These are phyloP conservation scores for Pristionchus exspectatus DNA, from an alignment of 2,888 invertebrate species.

Conservation along the genomic window DNA sequence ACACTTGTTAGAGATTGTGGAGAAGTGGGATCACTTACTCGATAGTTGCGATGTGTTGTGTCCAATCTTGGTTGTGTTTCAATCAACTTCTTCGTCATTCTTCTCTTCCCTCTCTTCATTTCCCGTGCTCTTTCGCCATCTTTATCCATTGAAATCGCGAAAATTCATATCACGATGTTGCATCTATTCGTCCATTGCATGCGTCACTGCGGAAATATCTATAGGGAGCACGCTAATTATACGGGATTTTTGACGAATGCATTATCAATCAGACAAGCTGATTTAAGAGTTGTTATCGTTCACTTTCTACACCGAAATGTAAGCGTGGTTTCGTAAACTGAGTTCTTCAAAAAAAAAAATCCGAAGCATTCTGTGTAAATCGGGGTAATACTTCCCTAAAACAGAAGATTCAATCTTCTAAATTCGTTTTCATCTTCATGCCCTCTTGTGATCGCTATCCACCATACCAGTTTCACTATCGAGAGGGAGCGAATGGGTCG, in stretches of 20 bases:
- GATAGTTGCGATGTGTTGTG: background rate
- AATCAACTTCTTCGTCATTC: background rate
- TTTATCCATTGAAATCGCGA: background rate
- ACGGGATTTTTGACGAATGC: no score
- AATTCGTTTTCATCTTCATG: background rate
- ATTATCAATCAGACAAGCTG: no score
- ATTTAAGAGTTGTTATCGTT: no score
- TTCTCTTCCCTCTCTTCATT: background rate
- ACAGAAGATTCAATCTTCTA: no score
- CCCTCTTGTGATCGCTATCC: constrained; percentile 23
- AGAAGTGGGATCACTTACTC: background rate
- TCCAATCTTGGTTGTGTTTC: background rate
- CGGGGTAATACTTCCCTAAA: no score
- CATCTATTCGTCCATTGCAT: background rate
- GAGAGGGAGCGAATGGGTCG: background rate
- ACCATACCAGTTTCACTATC: constrained; percentile 11
- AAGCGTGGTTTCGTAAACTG: no score
- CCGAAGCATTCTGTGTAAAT: no score
- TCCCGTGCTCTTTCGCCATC: background rate
- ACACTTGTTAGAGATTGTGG: no score
- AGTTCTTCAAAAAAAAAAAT: no score
- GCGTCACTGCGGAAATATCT: background rate
- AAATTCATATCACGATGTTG: background rate
- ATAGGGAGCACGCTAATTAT: no score
- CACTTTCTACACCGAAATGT: no score